These are phyloP conservation scores for Athetis lepigone DNA, from an alignment of 2,888 invertebrate species.

Conservation along the genomic window DNA sequence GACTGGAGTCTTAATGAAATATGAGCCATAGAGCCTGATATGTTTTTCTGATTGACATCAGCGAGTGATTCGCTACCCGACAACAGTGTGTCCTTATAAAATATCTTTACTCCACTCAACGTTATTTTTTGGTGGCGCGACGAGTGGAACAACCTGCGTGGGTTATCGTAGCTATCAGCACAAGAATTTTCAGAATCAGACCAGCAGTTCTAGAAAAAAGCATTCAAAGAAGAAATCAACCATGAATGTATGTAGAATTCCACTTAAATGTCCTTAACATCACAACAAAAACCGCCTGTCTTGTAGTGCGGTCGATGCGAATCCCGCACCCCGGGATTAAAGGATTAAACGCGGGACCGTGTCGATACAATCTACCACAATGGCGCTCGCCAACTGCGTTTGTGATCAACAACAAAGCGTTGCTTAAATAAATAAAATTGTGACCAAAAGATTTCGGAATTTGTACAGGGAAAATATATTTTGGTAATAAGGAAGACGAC, in stretches of 20 bases:
- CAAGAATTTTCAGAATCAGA: too few species aligned
- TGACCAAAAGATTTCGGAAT: constrained; percentile 52
- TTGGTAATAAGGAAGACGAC: constrained; percentile 41
- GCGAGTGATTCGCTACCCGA: too few species aligned
- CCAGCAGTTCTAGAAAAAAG: too few species aligned
- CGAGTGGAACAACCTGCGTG: too few species aligned
- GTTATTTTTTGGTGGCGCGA: too few species aligned
- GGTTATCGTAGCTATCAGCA: too few species aligned
- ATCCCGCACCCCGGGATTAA: constrained; percentile 67
- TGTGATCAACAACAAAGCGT: constrained; percentile 63
- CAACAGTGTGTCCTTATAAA: too few species aligned
- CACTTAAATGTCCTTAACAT: constrained; percentile 45
- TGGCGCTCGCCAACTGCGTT: constrained; percentile 54
- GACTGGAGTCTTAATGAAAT: too few species aligned
- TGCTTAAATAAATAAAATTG: constrained; percentile 64
- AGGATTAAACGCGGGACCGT: constrained; percentile 66
- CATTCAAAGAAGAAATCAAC: constrained; percentile 17
- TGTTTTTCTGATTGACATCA: too few species aligned
- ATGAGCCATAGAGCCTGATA: too few species aligned
- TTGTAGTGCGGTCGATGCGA: constrained; percentile 66
- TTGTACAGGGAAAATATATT: constrained; percentile 55
- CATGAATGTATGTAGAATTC: constrained; percentile 17
- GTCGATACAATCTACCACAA: constrained; percentile 67
- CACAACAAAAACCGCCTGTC: constrained; percentile 54
- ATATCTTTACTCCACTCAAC: too few species aligned